Percentiles rank a stretch among this genome's conserved stretches.
phyloP scores from a whole-genome alignment of 2,113 vertebrate species.

The Platanista minor region DNA sequence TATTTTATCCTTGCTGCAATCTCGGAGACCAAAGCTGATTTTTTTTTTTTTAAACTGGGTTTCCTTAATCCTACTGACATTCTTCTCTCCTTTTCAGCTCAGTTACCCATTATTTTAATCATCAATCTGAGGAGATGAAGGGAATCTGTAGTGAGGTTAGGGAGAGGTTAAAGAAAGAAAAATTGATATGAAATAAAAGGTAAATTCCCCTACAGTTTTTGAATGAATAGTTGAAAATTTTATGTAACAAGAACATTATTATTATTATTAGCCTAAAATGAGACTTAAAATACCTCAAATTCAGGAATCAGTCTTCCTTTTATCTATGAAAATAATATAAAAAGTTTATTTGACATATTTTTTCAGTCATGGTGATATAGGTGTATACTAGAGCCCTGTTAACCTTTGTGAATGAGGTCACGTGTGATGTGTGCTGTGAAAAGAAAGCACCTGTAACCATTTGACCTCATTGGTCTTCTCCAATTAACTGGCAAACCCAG shows the following conservation, averaged over 20 bases:
- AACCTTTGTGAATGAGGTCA: background rate
- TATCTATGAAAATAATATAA: background rate
- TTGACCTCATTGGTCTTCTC: background rate
- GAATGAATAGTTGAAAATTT: conserved; percentile 33
- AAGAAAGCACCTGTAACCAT: background rate
- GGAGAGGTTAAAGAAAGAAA: background rate
- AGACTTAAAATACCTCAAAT: background rate
- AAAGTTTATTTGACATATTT: background rate
- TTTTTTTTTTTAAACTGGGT: background rate
- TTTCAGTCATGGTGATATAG: background rate
- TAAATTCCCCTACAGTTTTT: conserved; percentile 13
- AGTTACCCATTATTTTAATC: conserved; percentile 10
- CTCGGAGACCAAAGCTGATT: background rate
- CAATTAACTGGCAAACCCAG: background rate
- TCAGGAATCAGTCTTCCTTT: background rate
- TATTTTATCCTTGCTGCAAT: background rate
- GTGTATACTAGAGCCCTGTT: background rate
- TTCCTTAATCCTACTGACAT: background rate
- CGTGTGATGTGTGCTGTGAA: background rate
- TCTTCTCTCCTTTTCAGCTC: background rate
- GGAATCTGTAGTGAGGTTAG: background rate
- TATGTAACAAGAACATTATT: background rate
- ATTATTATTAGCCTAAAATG: background rate
- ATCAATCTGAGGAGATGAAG: background rate
- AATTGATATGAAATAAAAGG: conserved; percentile 5